These are phyloP conservation scores for Dunckerocampus dactyliophorus DNA, from an alignment of 2,113 vertebrate species.

Conservation along the genomic window DNA sequence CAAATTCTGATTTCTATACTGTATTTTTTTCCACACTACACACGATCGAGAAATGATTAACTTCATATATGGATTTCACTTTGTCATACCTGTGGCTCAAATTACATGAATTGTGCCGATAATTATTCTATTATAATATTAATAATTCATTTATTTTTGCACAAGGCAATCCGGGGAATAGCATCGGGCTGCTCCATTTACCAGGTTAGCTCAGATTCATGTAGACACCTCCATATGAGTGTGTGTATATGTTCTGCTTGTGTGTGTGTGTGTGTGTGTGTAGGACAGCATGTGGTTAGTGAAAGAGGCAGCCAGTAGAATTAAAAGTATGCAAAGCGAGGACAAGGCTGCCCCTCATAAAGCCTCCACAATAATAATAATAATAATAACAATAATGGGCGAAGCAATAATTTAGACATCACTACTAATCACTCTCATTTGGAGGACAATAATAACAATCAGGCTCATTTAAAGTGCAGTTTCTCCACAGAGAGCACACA, in stretches of 20 bases:
- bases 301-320: slow-evolving; percentile 62
- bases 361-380: slow-evolving; percentile 55
- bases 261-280: slow-evolving; percentile 2
- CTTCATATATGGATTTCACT: not conserved
- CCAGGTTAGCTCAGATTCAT: slow-evolving; percentile 18
- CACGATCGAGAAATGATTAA: too few relatives aligned
- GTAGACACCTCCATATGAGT: not conserved
- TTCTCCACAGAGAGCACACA: slow-evolving; percentile 59
- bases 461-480: slow-evolving; percentile 66
- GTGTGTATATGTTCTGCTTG: not conserved
- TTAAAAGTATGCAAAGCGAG: slow-evolving; percentile 67
- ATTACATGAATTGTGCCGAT: slow-evolving; percentile 43
- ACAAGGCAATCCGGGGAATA: slow-evolving; percentile 23
- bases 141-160: slow-evolving; percentile 51
- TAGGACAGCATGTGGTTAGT: slow-evolving; percentile 21
- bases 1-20: too few relatives aligned
- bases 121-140: slow-evolving; percentile 11
- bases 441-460: slow-evolving; percentile 74
- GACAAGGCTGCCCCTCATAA: slow-evolving; percentile 53
- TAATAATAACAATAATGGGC: slow-evolving; percentile 68
- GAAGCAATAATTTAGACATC: slow-evolving; percentile 71
- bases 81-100: slow-evolving; percentile 12
- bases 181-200: slow-evolving; percentile 48
- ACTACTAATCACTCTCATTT: slow-evolving; percentile 75
- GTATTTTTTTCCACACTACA: too few relatives aligned